These are phyloP conservation scores for Romanogobio albipinnatus DNA, from an alignment of 2,113 vertebrate genomes.

Conservation along the genomic window DNA sequence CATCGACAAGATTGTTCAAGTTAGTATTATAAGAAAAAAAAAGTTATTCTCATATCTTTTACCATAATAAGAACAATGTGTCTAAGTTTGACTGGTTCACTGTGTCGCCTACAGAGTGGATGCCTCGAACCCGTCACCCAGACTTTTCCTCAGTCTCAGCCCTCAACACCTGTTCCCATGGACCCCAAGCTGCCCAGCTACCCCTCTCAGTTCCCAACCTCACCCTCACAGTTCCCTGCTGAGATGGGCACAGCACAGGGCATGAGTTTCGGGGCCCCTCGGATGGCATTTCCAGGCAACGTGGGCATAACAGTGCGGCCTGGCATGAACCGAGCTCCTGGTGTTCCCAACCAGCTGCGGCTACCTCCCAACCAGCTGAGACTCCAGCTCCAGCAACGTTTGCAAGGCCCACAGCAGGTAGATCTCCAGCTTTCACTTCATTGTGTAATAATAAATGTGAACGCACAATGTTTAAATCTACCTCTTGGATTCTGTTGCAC, in stretches of 20 bases:
- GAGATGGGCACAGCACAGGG: constrained; percentile 81
- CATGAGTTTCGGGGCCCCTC: constrained; percentile 77
- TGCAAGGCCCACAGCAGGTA: constrained; percentile 93
- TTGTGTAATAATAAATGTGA: constrained; percentile 23
- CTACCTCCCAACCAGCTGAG: constrained; percentile 90
- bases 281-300: constrained; percentile 78
- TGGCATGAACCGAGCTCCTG: constrained; percentile 75
- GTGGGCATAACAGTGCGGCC: constrained; percentile 80
- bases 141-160: constrained; percentile 78
- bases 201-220: constrained; percentile 81
- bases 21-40: constrained; percentile 56
- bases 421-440: constrained; percentile 33
- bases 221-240: constrained; percentile 80
- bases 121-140: constrained; percentile 83
- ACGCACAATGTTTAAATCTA: not conserved
- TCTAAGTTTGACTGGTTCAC: not conserved
- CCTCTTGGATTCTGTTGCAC: constrained; percentile 1
- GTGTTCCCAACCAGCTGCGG: constrained; percentile 80
- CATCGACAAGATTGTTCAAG: constrained; percentile 95
- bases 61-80: not conserved
- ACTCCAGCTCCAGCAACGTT: constrained; percentile 89
- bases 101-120: constrained; percentile 77
- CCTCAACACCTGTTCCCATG: constrained; percentile 76
- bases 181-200: constrained; percentile 84
- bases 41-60: not conserved